A percentile compares a stretch with the other conserved stretches of the same genome.
phyloP scores from a whole-genome alignment of 2,888 invertebrate species.

The Drosophila acutilabella region DNA sequence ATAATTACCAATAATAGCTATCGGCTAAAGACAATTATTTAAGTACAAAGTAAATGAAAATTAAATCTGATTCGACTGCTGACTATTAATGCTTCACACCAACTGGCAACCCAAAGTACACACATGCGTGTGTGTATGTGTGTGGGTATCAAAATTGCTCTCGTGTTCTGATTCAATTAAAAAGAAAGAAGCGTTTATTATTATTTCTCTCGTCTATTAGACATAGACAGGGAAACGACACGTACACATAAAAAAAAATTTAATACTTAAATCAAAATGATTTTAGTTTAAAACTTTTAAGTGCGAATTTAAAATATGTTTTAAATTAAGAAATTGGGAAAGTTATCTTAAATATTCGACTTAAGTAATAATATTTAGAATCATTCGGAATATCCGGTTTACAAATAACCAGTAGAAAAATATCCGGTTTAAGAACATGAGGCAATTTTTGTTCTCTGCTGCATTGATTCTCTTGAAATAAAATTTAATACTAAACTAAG shows the following conservation, averaged over 20 bases:
- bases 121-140: background rate
- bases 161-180: conserved; percentile 43
- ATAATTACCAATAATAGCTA: background rate
- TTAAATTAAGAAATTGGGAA: no score
- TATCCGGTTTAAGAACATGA: no score
- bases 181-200: conserved; percentile 20
- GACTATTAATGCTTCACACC: conserved; percentile 9
- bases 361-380: no score
- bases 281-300: no score
- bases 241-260: background rate
- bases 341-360: no score
- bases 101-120: conserved; percentile 25
- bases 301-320: no score
- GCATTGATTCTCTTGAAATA: conserved; percentile 1
- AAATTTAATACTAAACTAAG: conserved; percentile 40
- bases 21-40: no score
- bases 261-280: no score
- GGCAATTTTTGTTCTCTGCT: no score
- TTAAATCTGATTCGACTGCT: conserved; percentile 4
- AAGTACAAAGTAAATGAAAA: background rate
- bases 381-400: no score
- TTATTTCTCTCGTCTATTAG: conserved; percentile 23
- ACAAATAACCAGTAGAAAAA: no score
- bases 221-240: background rate
- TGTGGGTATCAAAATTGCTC: conserved; percentile 28